phyloP scores from a whole-genome alignment of 2,113 vertebrate genomes.

The Egretta garzetta region DNA sequence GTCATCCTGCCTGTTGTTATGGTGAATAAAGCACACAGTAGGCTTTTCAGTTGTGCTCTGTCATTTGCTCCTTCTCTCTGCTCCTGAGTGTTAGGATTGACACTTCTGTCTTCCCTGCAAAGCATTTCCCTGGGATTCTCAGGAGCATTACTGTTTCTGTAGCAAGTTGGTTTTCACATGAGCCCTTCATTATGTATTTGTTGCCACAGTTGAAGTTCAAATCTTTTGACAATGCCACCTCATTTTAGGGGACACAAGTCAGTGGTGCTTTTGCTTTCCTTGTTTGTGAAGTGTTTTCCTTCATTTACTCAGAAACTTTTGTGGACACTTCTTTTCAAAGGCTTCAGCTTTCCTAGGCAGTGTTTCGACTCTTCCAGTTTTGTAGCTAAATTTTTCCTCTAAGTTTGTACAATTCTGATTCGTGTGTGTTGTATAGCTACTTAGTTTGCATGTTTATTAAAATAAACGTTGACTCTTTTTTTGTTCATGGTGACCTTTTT shows the following conservation, averaged over 20 bases:
- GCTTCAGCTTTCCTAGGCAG: not conserved
- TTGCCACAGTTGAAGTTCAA: not conserved
- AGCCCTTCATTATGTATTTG: not conserved
- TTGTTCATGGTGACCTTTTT: not conserved
- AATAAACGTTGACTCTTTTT: not conserved
- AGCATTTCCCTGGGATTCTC: not conserved
- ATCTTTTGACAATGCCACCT: not conserved
- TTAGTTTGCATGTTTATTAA: not conserved
- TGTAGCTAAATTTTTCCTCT: not conserved
- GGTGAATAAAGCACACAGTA: not conserved
- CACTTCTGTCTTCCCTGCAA: not conserved
- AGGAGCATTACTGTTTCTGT: not conserved
- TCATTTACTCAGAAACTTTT: not conserved
- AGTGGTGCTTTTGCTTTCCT: not conserved
- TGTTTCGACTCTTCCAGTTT: not conserved
- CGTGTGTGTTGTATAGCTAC: not conserved
- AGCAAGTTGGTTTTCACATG: not conserved
- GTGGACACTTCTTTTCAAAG: not conserved
- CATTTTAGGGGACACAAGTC: not conserved
- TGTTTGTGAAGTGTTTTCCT: not conserved
- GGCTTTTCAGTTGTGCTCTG: not conserved
- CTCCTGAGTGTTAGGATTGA: not conserved
- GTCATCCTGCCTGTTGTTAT: not conserved
- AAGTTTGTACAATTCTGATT: not conserved
- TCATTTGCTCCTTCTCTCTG: not conserved